Evolutionary conservation across 2,113 vertebrate species (phyloP).

Genomic region (Siphamia tubifer): DNA sequence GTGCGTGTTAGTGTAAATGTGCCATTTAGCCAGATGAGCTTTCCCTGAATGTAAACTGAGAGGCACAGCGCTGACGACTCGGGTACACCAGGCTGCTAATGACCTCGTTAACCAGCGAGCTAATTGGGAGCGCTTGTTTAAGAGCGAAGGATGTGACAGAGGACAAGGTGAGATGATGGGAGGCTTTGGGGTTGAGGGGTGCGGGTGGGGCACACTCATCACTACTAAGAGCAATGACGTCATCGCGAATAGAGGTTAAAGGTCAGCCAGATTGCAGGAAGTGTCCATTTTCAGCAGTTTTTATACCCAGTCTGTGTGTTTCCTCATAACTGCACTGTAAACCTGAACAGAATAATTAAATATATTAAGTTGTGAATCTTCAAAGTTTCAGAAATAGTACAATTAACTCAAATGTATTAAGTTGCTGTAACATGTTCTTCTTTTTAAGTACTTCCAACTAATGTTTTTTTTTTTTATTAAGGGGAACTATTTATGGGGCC

Average conservation of each 20-base stretch:
- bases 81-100: constrained; percentile 65
- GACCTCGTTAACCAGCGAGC: constrained; percentile 48
- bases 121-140: constrained; percentile 61
- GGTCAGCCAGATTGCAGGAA: not conserved
- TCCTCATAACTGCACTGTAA: too few relatives aligned
- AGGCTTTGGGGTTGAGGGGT: not conserved
- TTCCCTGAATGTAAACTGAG: constrained; percentile 1
- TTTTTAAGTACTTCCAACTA: too few relatives aligned
- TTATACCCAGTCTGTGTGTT: too few relatives aligned
- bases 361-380: too few relatives aligned
- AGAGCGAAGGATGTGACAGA: constrained; percentile 15
- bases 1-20: constrained; percentile 25
- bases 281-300: too few relatives aligned
- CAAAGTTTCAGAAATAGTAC: too few relatives aligned
- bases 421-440: too few relatives aligned
- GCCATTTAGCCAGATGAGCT: constrained; percentile 42
- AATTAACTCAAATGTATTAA: too few relatives aligned
- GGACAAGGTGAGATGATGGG: not conserved
- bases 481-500: too few relatives aligned
- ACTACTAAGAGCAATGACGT: not conserved
- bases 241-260: constrained; percentile 16
- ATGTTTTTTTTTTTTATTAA: too few relatives aligned
- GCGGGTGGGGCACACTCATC: not conserved
- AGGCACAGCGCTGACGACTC: not conserved
- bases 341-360: too few relatives aligned